Percentiles rank a stretch among this genome's conserved stretches.
These are phyloP conservation scores for Tragopan temminckii DNA, from an alignment of 2,797 vertebrate genomes.

Conservation along the genomic window DNA sequence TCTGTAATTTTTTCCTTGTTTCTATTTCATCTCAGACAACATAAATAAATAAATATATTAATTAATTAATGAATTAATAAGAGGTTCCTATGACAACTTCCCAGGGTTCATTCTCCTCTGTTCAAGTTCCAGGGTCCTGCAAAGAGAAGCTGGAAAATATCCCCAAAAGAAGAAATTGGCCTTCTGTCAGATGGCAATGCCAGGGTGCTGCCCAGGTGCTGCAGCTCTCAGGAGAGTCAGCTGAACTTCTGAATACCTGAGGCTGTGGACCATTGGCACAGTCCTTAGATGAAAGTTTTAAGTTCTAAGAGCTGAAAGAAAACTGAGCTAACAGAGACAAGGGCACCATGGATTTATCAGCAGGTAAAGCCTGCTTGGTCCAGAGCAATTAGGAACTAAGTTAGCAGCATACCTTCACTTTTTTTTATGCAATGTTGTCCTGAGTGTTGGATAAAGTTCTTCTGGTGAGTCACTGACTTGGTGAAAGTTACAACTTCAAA, in stretches of 20 bases:
- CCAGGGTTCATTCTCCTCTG: constrained; percentile 9
- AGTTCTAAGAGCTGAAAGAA: background rate
- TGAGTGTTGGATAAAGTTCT: background rate
- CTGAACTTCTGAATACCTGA: background rate
- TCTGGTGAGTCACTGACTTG: background rate
- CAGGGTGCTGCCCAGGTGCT: background rate
- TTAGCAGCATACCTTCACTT: background rate
- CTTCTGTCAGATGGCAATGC: background rate
- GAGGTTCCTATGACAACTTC: constrained; percentile 50
- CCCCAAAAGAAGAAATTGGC: background rate
- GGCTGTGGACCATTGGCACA: background rate
- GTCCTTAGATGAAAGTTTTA: background rate
- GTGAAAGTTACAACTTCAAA: constrained; percentile 1
- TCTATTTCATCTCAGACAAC: constrained; percentile 34
- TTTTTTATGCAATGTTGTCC: background rate
- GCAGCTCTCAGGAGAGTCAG: background rate
- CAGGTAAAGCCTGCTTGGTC: background rate
- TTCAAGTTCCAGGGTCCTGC: background rate
- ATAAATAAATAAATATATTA: background rate
- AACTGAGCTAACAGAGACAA: background rate
- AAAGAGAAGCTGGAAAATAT: background rate
- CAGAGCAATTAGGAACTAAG: background rate
- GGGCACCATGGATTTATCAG: background rate
- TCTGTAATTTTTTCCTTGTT: constrained; percentile 17
- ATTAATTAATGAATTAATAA: background rate